phyloP scores from a whole-genome alignment of 1,140 invertebrate species.

The Augochlora pura region DNA sequence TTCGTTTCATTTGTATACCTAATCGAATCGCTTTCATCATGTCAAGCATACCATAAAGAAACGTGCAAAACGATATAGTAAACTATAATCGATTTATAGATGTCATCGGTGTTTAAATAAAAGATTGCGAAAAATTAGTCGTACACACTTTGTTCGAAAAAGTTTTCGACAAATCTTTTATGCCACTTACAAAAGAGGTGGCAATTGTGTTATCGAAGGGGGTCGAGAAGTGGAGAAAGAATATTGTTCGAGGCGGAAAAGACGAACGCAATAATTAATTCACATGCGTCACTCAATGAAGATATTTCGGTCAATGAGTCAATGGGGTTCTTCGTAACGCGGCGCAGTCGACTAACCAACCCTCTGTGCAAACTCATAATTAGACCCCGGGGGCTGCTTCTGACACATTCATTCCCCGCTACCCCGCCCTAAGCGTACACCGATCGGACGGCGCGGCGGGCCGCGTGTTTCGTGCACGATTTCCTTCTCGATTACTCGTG shows the following conservation, averaged over 20 bases:
- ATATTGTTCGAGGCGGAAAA: neutral
- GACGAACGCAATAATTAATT: constrained; percentile 62
- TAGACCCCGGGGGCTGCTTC: constrained; percentile 77
- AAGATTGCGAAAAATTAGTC: no score
- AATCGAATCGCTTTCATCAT: no score
- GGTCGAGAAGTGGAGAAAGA: neutral
- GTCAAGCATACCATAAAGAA: no score
- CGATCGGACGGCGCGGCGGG: constrained; percentile 45
- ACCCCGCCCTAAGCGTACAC: constrained; percentile 61
- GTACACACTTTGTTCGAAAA: no score
- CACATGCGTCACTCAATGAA: constrained; percentile 61
- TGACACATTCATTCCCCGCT: constrained; percentile 78
- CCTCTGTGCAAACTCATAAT: constrained; percentile 77
- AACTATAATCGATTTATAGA: no score
- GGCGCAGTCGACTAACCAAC: constrained; percentile 64
- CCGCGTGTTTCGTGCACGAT: constrained; percentile 48
- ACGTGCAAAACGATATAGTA: no score
- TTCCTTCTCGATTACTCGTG: constrained; percentile 53
- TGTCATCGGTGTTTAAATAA: no score
- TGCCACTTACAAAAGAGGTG: no score
- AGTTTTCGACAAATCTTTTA: no score
- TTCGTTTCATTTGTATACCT: no score
- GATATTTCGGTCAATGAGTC: constrained; percentile 72
- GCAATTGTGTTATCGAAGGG: no score
- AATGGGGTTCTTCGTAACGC: constrained; percentile 61